Percentiles rank a stretch among this genome's conserved stretches.
Evolutionary conservation across 2,888 invertebrate genomes (phyloP).

Genomic region (Julus scanicus): DNA sequence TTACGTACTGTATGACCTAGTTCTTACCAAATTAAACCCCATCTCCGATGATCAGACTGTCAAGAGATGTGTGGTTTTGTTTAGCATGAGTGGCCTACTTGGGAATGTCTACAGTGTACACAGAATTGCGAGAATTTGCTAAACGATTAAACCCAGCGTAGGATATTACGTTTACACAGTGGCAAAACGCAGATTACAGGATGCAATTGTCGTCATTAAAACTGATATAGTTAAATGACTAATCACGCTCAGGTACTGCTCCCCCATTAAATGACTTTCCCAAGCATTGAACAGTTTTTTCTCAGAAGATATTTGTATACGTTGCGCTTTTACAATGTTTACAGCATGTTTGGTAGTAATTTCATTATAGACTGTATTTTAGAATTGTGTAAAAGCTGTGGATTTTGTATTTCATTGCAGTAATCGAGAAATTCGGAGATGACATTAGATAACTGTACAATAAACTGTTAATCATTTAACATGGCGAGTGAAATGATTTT

Average conservation of each 20-base stretch:
- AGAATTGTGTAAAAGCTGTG: too few species aligned
- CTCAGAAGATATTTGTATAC: too few species aligned
- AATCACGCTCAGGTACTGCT: not conserved
- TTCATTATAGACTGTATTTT: not conserved
- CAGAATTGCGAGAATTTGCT: slow-evolving; percentile 50
- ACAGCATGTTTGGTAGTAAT: not conserved
- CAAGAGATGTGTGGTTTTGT: slow-evolving; percentile 52
- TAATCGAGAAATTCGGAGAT: too few species aligned
- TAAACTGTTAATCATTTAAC: too few species aligned
- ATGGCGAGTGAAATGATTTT: too few species aligned
- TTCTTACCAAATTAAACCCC: slow-evolving; percentile 50
- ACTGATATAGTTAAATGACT: not conserved
- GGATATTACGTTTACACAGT: not conserved
- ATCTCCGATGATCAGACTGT: slow-evolving; percentile 42
- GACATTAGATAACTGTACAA: too few species aligned
- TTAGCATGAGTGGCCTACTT: slow-evolving; percentile 45
- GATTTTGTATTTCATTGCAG: too few species aligned
- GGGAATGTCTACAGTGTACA: slow-evolving; percentile 47
- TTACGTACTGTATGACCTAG: slow-evolving; percentile 50
- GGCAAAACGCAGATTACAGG: not conserved
- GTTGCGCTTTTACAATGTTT: not conserved
- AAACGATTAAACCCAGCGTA: not conserved
- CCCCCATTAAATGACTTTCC: not conserved
- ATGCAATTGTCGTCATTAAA: slow-evolving; percentile 9
- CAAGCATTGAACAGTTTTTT: not conserved